These are phyloP conservation scores for Cochlearius cochlearius DNA, from an alignment of 2,113 vertebrate species.

Conservation along the genomic window DNA sequence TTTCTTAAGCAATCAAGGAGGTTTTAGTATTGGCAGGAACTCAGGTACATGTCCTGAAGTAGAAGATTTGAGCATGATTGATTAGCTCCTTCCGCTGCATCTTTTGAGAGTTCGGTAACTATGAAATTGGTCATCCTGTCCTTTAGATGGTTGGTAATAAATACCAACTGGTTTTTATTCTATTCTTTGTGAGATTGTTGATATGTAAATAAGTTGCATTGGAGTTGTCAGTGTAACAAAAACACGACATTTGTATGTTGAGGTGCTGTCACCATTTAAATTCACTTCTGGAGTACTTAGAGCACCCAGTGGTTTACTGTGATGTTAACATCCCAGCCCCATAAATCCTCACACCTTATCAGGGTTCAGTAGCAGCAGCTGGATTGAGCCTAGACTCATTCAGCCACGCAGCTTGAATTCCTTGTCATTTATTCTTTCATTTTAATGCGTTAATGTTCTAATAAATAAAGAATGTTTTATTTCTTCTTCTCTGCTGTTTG, in stretches of 20 bases:
- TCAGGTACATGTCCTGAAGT: neutral
- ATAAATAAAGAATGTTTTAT: neutral
- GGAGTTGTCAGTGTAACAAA: neutral
- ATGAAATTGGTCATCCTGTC: neutral
- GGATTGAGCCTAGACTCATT: neutral
- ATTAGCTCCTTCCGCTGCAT: neutral
- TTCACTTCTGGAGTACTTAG: neutral
- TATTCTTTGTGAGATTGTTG: neutral
- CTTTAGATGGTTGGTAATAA: neutral
- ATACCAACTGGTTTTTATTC: neutral
- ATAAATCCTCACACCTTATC: neutral
- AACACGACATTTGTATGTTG: neutral
- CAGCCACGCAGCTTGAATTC: neutral
- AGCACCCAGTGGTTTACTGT: neutral
- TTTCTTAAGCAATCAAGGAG: neutral
- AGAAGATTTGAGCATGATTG: neutral
- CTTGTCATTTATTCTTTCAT: neutral
- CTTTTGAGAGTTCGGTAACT: neutral
- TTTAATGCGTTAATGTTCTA: neutral
- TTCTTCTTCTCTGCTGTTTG: neutral
- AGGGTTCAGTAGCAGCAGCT: neutral
- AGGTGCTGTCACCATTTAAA: neutral
- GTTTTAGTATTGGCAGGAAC: neutral
- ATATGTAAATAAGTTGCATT: neutral
- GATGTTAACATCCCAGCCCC: neutral